Conservation (phyloP, 2,113 vertebrate species). For the Chitala chitala region DNA sequence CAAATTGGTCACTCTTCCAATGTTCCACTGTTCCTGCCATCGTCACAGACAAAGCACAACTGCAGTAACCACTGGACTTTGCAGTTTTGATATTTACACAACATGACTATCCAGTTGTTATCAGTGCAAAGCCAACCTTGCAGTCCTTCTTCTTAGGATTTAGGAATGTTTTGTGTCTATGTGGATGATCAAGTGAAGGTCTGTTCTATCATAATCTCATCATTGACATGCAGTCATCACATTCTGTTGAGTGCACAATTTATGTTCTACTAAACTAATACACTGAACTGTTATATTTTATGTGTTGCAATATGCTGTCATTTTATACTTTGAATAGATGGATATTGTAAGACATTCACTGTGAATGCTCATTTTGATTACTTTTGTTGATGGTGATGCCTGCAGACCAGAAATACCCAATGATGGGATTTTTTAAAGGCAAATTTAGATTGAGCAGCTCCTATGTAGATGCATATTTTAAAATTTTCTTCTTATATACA, state of each 20-base stretch:
- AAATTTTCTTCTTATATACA: neutral
- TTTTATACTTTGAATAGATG: no score
- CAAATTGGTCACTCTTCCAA: no score
- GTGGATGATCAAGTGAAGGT: neutral
- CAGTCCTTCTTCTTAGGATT: neutral
- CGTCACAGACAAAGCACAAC: no score
- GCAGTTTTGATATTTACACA: no score
- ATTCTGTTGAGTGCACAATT: no score
- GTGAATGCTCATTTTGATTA: neutral
- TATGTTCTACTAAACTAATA: neutral
- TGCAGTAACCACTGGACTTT: no score
- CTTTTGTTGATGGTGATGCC: neutral
- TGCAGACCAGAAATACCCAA: neutral
- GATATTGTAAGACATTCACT: neutral
- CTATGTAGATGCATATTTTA: neutral
- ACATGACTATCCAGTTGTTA: no score
- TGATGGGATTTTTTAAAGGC: neutral
- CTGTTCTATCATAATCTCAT: neutral
- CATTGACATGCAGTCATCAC: neutral
- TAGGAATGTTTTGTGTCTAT: neutral
- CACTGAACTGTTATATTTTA: no score
- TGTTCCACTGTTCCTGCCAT: no score
- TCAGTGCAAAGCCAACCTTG: no score
- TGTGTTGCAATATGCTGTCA: no score
- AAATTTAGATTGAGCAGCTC: conserved; percentile 10